These are phyloP conservation scores for Watsonalla binaria DNA, from an alignment of 2,888 invertebrate genomes.

Conservation along the genomic window DNA sequence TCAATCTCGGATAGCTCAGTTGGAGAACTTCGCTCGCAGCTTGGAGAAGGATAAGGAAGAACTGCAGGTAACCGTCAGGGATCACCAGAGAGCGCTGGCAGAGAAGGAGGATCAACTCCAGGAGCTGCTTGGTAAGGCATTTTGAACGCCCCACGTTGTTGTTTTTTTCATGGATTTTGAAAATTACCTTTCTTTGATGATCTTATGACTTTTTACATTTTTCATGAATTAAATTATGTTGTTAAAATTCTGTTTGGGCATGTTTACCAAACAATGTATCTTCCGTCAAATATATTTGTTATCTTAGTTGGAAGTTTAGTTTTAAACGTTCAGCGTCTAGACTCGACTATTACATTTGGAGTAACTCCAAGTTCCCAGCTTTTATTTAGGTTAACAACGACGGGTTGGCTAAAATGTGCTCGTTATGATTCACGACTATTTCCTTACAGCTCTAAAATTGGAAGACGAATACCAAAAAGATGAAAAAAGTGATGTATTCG, in stretches of 20 bases:
- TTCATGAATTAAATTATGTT: background rate
- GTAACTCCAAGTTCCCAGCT: constrained; percentile 38
- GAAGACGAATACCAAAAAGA: constrained; percentile 76
- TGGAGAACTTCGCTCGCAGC: constrained; percentile 57
- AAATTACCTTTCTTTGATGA: no score
- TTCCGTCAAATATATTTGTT: background rate
- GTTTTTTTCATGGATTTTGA: no score
- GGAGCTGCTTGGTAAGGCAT: constrained; percentile 55
- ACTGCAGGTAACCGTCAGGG: constrained; percentile 81
- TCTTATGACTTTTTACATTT: background rate
- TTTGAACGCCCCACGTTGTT: no score
- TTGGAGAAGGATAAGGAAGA: constrained; percentile 82
- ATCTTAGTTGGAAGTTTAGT: constrained; percentile 5
- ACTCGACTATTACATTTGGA: constrained; percentile 39
- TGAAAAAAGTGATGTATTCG: constrained; percentile 58
- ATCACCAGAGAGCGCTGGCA: constrained; percentile 69
- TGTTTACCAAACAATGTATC: background rate
- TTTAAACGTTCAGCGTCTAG: constrained; percentile 25
- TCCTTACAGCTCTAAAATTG: constrained; percentile 74
- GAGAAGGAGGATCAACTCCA: constrained; percentile 65
- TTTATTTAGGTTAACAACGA: constrained; percentile 32
- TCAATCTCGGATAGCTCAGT: constrained; percentile 58
- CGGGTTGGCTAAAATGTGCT: constrained; percentile 7
- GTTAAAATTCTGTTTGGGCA: background rate
- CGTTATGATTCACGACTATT: constrained; percentile 4